Conservation (phyloP, 2,797 vertebrate genomes). For the Pipistrellus kuhlii region DNA sequence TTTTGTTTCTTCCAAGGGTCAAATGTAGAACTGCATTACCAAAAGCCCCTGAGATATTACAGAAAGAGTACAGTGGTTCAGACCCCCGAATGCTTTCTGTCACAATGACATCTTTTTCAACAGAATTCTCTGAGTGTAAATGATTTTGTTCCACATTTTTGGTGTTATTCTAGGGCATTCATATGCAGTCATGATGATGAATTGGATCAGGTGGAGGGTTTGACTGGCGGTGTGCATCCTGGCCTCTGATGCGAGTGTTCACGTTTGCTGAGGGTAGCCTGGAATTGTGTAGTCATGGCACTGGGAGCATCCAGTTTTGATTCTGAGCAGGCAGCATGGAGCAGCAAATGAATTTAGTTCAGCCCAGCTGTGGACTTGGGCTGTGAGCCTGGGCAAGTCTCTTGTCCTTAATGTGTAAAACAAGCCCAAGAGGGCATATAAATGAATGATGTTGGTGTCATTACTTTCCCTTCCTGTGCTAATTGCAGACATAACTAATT, state of each 20-base stretch:
- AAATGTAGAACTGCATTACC: not conserved
- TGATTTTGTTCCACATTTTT: conserved; percentile 21
- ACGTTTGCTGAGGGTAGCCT: not conserved
- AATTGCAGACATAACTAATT: conserved; percentile 45
- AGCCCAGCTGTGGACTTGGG: not conserved
- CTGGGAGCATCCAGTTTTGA: conserved; percentile 24
- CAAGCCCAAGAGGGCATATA: not conserved
- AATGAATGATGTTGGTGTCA: not conserved
- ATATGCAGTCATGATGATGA: conserved; percentile 1
- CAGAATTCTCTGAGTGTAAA: not conserved
- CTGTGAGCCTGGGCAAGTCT: not conserved
- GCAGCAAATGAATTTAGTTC: not conserved
- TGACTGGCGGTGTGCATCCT: not conserved
- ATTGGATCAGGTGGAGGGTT: not conserved
- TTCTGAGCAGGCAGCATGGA: not conserved
- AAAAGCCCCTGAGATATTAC: not conserved
- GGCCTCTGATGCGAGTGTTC: not conserved
- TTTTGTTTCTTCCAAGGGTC: not conserved
- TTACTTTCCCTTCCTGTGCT: not conserved
- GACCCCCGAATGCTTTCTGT: not conserved
- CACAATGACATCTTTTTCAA: not conserved
- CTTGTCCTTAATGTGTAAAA: conserved; percentile 14
- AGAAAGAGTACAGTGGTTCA: not conserved
- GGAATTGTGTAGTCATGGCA: not conserved
- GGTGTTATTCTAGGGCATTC: conserved; percentile 8